Base-by-base conservation (phyloP, 1,140 invertebrate genomes). In the Achroia grisella region DNA sequence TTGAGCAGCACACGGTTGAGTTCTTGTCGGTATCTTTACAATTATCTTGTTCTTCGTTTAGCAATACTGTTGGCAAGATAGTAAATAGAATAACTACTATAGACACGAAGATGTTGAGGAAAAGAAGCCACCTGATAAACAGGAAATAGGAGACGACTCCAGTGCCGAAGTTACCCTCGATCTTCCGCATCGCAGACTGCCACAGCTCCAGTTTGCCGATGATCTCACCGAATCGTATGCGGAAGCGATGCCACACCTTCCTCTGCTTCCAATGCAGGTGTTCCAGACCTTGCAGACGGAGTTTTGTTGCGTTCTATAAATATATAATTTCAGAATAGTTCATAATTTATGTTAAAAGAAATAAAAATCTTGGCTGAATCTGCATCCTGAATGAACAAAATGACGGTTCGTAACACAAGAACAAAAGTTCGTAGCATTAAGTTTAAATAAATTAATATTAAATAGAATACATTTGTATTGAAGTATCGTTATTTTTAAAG, bases 141-240 rank as follows among this genome's bases (percentile, higher is more conserved):
- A 93, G 82, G 66, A 96, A 95, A 67, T 93, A 94, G 0, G 93
- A 90, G 0, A 93, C 91, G 3, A 95, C 91, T 0, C 92, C 93
- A 6, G 92, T 94, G 1, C 94, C 94, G 67, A 92, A 94, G 60
- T 93, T 91, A 14, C 93, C 93, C 65, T 94, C 93, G 44, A 95
- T 93, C 36, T 90, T 89, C 56, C 91, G 89, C 39, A 94, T 77
- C 44, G 91, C 90, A 3, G 86, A 77, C 29, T 88, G 89, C 93
- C 94, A 95, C 0, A 94, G 77, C 59, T 92, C 90, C 32, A 94
- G 77, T 78, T 93, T 93, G 0, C 89, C 87, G 15, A 91, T 86
- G 2, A 89, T 74, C 68, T 93, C 92, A 10, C 78, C 67, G 62
- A 88, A 80, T 39, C 89, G 86, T 23, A 88, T 75, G 17, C 89